phyloP scores from a whole-genome alignment of 2,888 invertebrate species.

The Bugula neritina region DNA sequence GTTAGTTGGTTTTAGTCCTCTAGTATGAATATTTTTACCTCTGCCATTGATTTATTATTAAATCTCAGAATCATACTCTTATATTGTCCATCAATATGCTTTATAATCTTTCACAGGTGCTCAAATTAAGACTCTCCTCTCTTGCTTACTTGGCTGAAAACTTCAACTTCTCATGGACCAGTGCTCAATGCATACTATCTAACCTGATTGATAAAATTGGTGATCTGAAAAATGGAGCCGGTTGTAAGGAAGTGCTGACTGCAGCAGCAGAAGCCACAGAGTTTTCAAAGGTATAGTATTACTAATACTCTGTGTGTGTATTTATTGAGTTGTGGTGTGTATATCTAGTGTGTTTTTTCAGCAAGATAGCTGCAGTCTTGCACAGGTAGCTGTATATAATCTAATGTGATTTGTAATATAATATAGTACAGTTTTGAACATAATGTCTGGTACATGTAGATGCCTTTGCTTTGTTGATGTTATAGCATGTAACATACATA shows the following conservation, averaged over 20 bases:
- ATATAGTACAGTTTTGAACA: too few relatives aligned
- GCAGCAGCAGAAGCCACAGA: conserved; percentile 67
- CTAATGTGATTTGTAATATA: too few relatives aligned
- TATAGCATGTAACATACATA: too few relatives aligned
- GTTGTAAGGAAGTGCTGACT: conserved; percentile 65
- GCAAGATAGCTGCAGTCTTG: too few relatives aligned
- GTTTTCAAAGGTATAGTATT: background rate
- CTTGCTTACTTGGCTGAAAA: conserved; percentile 73
- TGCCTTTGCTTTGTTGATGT: too few relatives aligned
- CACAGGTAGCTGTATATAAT: too few relatives aligned
- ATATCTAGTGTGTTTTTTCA: background rate
- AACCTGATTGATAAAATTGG: conserved; percentile 79
- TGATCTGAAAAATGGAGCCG: conserved; percentile 67
- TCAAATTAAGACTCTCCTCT: conserved; percentile 74
- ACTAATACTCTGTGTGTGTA: background rate
- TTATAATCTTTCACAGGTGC: too few relatives aligned
- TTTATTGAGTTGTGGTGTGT: background rate
- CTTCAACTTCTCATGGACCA: conserved; percentile 58
- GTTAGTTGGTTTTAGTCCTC: too few relatives aligned
- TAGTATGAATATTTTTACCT: too few relatives aligned
- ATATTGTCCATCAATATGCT: too few relatives aligned
- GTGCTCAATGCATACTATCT: conserved; percentile 68
- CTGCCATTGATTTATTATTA: background rate
- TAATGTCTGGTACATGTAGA: too few relatives aligned
- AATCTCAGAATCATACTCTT: too few relatives aligned